Base-by-base conservation (phyloP, 1,140 invertebrate genomes). In the Cepaea nemoralis region DNA sequence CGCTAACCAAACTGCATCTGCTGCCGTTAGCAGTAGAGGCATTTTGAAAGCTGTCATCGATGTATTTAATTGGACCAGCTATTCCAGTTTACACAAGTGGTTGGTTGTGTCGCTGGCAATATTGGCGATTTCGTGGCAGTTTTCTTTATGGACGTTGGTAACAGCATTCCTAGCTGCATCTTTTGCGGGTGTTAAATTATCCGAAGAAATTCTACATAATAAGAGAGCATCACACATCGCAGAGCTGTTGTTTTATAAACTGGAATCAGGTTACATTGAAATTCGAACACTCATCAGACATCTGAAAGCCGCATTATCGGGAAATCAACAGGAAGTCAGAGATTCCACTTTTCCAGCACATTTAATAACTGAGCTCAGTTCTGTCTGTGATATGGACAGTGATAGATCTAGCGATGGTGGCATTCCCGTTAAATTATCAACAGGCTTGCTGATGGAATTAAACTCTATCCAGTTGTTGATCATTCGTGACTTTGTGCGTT, bases 401-500 rank as follows among this genome's bases (percentile, higher is more conserved):
- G 40, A 76, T 31, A 78, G 59, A 55, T 75, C 80, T 22, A 55
- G 45, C 55, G 35, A 76, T 22, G 63, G 27, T 31, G 22, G 1
- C 35, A 50, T 48, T 12, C 67, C 42, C 35, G 76, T 76, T 40
- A 59, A 40, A 67, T 5, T 67, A 55, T 78, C 77, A 67, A 67
- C 31, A 67, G 77, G n/a, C 31, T 77, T 84, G 33, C 45, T 71
- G 19, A 40, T 80, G 48, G 86, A 87, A 69, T 55, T 87, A 19
- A 81, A 84, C 48, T 83, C 80, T n/a, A 85, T 85, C 24, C 73
- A 83, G 19, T 75, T 83, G 37, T 83, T 86, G 27, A 85, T 87
- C 40, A 80, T 81, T 24, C 74, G 83, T 73, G 86, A 87, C 77
- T 87, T 86, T 80, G 81, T 87, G 16, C 74, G 82, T n/a, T 82